phyloP scores from a whole-genome alignment of 2,797 vertebrate species.

The Selene dorsalis region DNA sequence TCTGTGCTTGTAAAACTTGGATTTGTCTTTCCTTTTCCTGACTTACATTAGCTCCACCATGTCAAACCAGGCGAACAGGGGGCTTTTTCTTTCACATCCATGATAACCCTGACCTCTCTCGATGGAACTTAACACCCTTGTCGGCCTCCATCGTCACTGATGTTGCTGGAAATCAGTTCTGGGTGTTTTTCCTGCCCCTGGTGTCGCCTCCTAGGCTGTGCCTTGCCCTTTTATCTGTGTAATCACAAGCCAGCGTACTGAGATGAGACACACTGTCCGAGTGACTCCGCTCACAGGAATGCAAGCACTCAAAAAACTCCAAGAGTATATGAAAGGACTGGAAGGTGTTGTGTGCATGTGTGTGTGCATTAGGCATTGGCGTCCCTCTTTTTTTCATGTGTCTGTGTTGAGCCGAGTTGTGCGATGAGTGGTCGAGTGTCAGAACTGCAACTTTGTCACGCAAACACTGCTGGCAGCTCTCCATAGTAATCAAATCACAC shows the following conservation, averaged over 20 bases:
- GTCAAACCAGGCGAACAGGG: conserved; percentile 36
- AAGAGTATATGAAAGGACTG: conserved; percentile 44
- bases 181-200: conserved; percentile 60
- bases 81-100: conserved; percentile 31
- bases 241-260: conserved; percentile 59
- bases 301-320: conserved; percentile 25
- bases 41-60: conserved; percentile 37
- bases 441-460: conserved; percentile 33
- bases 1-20: neutral
- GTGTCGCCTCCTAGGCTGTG: conserved; percentile 53
- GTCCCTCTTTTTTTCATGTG: neutral
- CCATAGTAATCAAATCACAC: conserved; percentile 73
- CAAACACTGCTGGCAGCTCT: conserved; percentile 77
- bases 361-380: neutral
- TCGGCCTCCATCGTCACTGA: conserved; percentile 65
- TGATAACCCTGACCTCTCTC: conserved; percentile 66
- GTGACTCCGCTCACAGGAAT: conserved; percentile 69
- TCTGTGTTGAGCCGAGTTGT: conserved; percentile 8
- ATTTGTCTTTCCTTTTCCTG: neutral
- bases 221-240: conserved; percentile 70
- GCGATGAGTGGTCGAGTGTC: conserved; percentile 46
- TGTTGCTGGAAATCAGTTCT: conserved; percentile 56
- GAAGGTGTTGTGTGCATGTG: conserved; percentile 46
- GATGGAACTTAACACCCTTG: conserved; percentile 72
- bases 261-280: conserved; percentile 69